Evolutionary conservation across 2,797 vertebrate species (phyloP).

Genomic region (Typhlichthys eigenmanni): DNA sequence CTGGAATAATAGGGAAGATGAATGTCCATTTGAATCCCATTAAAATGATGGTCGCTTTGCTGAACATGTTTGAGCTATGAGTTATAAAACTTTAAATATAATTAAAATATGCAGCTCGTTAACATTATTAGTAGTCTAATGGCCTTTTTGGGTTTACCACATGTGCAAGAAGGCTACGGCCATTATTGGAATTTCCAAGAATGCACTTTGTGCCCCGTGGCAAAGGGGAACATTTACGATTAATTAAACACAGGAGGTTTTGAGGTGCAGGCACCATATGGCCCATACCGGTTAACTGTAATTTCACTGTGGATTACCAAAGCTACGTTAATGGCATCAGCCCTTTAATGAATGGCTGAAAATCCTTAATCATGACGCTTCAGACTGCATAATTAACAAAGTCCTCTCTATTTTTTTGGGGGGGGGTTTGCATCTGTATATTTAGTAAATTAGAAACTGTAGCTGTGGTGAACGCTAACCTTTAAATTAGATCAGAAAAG

Average conservation of each 20-base stretch:
- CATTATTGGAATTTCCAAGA: conserved; percentile 34
- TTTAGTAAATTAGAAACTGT: conserved; percentile 21
- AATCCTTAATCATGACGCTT: conserved; percentile 34
- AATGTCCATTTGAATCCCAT: background rate
- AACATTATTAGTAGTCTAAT: conserved; percentile 23
- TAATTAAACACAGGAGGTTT: conserved; percentile 43
- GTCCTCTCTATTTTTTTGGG: background rate
- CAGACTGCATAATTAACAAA: conserved; percentile 38
- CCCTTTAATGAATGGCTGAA: conserved; percentile 36
- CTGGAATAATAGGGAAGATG: no score
- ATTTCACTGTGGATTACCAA: conserved; percentile 46
- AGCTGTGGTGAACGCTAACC: conserved; percentile 9
- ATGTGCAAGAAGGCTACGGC: conserved; percentile 12
- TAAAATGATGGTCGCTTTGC: background rate
- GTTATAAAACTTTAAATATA: conserved; percentile 11
- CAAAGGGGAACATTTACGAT: conserved; percentile 35
- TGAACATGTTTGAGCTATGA: background rate
- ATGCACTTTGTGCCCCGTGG: conserved; percentile 15
- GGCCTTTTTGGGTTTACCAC: conserved; percentile 15
- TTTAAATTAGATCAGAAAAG: conserved; percentile 8
- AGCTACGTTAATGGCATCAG: conserved; percentile 23
- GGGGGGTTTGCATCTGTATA: background rate
- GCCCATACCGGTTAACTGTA: conserved; percentile 27
- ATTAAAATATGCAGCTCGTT: conserved; percentile 26
- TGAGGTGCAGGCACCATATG: conserved; percentile 39